Conservation (phyloP, 2,797 vertebrate genomes). For the Spondyliosoma cantharus region DNA sequence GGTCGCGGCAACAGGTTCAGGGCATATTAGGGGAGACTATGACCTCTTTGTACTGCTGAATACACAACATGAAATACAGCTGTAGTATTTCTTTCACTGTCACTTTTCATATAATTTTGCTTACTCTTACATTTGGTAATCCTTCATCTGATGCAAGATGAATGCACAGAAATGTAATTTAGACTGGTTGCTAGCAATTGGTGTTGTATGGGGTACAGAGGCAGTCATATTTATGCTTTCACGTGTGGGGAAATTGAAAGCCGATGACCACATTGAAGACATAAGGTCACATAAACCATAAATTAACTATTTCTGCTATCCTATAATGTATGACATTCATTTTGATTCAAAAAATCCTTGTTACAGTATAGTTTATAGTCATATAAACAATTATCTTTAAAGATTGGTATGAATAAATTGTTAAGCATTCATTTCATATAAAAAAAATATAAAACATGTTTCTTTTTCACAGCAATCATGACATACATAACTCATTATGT, state of each 20-base stretch:
- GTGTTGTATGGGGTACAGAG: slow-evolving; percentile 6
- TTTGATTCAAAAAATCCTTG: background rate
- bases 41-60: slow-evolving; percentile 47
- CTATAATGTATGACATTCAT: slow-evolving; percentile 2
- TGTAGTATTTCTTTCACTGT: slow-evolving; percentile 32
- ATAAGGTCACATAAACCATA: slow-evolving; percentile 13
- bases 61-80: slow-evolving; percentile 35
- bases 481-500: slow-evolving; percentile 58
- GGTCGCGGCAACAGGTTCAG: slow-evolving; percentile 76
- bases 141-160: slow-evolving; percentile 22
- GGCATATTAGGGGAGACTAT: slow-evolving; percentile 65
- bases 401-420: slow-evolving; percentile 3
- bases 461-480: slow-evolving; percentile 26
- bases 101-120: slow-evolving; percentile 34
- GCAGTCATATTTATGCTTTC: slow-evolving; percentile 14
- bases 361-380: slow-evolving; percentile 3
- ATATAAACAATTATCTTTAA: slow-evolving; percentile 18
- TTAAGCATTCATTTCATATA: background rate
- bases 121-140: slow-evolving; percentile 23
- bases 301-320: slow-evolving; percentile 15
- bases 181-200: background rate
- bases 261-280: slow-evolving; percentile 1
- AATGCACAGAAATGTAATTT: slow-evolving; percentile 2
- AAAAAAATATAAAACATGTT: background rate
- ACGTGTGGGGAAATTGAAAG: slow-evolving; percentile 29